Evolutionary conservation across 2,797 vertebrate genomes (phyloP).

Genomic region (Typhlichthys subterraneus): DNA sequence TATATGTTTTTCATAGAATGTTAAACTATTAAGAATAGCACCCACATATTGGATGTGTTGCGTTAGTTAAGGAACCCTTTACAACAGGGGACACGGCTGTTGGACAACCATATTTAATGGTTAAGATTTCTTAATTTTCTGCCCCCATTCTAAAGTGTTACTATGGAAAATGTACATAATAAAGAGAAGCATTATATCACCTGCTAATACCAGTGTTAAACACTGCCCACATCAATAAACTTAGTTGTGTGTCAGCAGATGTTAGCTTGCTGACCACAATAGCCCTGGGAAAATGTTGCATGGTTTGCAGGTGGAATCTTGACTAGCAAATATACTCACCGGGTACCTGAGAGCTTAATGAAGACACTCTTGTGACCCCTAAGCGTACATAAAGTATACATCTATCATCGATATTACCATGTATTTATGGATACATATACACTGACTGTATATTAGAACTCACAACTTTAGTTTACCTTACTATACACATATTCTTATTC

Average conservation of each 20-base stretch:
- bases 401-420: conserved; percentile 51
- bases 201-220: conserved; percentile 21
- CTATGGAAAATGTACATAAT: conserved; percentile 12
- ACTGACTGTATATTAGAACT: no score
- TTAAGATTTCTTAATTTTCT: conserved; percentile 23
- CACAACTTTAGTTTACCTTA: no score
- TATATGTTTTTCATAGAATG: no score
- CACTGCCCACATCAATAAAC: conserved; percentile 6
- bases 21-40: background rate
- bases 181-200: conserved; percentile 36
- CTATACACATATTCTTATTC: no score
- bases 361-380: conserved; percentile 67
- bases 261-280: conserved; percentile 38
- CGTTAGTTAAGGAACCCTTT: conserved; percentile 47
- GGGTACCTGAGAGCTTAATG: conserved; percentile 58
- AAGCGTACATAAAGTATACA: conserved; percentile 66
- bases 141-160: conserved; percentile 50
- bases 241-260: conserved; percentile 50
- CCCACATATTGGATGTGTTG: conserved; percentile 25
- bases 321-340: conserved; percentile 73
- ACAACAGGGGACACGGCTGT: conserved; percentile 22
- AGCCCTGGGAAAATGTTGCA: conserved; percentile 18
- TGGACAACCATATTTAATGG: background rate
- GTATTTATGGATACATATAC: background rate
- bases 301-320: conserved; percentile 18